These are phyloP conservation scores for Dryadula phaetusa DNA, from an alignment of 2,888 invertebrate genomes.

Conservation along the genomic window DNA sequence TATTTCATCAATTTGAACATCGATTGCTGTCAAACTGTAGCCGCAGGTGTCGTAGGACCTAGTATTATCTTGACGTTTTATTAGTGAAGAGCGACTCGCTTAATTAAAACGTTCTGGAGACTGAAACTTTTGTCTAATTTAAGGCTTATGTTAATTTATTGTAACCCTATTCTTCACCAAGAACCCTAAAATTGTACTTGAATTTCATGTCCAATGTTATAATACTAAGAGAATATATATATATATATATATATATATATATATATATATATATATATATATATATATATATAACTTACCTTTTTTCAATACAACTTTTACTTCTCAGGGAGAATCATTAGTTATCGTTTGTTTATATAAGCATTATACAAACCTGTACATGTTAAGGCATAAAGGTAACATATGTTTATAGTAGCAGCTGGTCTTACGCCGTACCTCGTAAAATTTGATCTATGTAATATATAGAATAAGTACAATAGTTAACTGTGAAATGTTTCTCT, in stretches of 20 bases:
- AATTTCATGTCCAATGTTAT: neutral
- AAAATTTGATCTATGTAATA: neutral
- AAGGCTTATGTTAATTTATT: slow-evolving; percentile 15
- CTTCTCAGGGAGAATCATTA: no score
- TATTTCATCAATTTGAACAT: slow-evolving; percentile 44
- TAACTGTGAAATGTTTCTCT: neutral
- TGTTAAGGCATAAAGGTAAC: neutral
- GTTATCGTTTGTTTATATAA: no score
- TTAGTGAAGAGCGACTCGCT: slow-evolving; percentile 62
- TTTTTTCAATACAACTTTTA: neutral
- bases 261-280: no score
- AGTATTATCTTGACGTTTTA: slow-evolving; percentile 73
- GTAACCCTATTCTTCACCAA: neutral
- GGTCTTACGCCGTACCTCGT: slow-evolving; percentile 14
- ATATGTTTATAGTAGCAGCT: slow-evolving; percentile 15
- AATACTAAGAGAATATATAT: no score
- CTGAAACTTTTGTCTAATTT: slow-evolving; percentile 22
- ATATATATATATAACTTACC: no score
- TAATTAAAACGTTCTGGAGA: slow-evolving; percentile 61
- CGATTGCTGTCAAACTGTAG: slow-evolving; percentile 63
- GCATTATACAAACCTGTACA: neutral
- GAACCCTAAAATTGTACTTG: neutral
- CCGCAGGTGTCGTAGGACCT: slow-evolving; percentile 67
- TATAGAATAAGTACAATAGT: slow-evolving; percentile 13
- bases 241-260: no score